Evolutionary conservation across 2,113 vertebrate genomes (phyloP), one percentile per base, ranked within the genome.

Genomic region (Alouatta palliata): DNA sequence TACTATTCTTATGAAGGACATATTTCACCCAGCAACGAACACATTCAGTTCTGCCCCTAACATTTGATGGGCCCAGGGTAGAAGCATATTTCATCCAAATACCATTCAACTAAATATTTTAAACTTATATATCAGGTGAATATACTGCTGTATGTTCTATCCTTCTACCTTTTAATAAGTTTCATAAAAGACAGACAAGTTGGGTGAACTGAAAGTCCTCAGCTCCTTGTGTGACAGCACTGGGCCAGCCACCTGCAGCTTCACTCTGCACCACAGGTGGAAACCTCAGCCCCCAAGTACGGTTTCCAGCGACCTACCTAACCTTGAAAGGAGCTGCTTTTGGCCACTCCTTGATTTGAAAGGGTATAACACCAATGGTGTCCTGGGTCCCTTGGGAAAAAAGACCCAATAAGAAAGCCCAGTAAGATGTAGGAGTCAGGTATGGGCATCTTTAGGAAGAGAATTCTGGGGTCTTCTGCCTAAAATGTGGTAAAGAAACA

Each of bases 81-180:
- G 54, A 27, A 94, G 9, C 10, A 88, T 40, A 90, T 82, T 54
- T 87, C 14, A 56, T 52, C 11, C 19, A 90, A 68, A 45, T 66
- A 54, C 14, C 14, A 85, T 9, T 61, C 20, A 95, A 95, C 71
- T 85, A 91, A 84, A 58, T 82, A 83, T 45, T 93, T 95, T 89
- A 85, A 87, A 95, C 23, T 68, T 80, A 47, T 23, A 32, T 40
- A 88, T 68, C 32, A 80, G 27, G 32, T 86, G 47, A 96, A 95
- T 3, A 83, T 47, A 87, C 14, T 64, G 2, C 70, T 70, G 20
- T 2, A 52, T 85, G 30, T 35, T 47, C 56, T 88, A n/a, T 37
- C 45, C 6, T 70, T 58, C 73, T 52, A 32, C 6, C 12, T 84
- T 89, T 75, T 49, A 95, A 70, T 76, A 79, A 30, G 6, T 87